Evolutionary conservation across 2,797 vertebrate genomes (phyloP), one percentile per base, ranked within the genome.

Genomic region (Onychomys torridus): DNA sequence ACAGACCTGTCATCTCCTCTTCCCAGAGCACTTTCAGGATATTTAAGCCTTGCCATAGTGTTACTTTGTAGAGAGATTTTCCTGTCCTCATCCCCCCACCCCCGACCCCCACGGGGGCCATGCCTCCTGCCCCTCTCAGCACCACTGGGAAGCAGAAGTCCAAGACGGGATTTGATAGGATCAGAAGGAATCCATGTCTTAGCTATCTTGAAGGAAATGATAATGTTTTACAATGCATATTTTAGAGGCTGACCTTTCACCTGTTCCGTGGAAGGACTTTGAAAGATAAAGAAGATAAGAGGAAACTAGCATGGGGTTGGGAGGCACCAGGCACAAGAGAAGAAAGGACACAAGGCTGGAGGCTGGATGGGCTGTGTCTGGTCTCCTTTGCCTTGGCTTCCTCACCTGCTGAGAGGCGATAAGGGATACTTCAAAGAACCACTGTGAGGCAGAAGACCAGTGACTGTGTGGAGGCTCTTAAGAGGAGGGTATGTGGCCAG

Each of bases 391-490:
- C 69, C 65, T 94, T 69, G 29, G 78, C 32, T 46, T 75, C 91
- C 78, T 92, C 37, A 27, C 82, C 78, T 94, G 76, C 83, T 61
- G 81, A 84, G 83, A 23, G 76, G 69, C 95, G 84, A 93, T 46
- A 57, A 83, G 2, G 25, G 49, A 78, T 21, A 65, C 76, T 55
- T 96, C 75, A 91, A 75, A 87, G 43, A 84, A 55, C 67, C 59
- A 67, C 0, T 37, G 23, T 14, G 65, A 89, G 43, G 34, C 61
- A 49, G 19, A 90, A 27, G 57, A 46, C 0, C 14, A 27, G 43
- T 32, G 40, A 21, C 29, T 1, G 0, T 0, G 6, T 0, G 57
- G 78, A 89, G 75, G 61, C 32, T 81, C 78, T 82, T 11, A n/a
- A 25, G 57, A 63, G 2, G 43, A 63, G 77, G 32, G 83, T 6